Evolutionary conservation across 2,888 invertebrate species (phyloP).

Genomic region (Drosophila melanosoma): DNA sequence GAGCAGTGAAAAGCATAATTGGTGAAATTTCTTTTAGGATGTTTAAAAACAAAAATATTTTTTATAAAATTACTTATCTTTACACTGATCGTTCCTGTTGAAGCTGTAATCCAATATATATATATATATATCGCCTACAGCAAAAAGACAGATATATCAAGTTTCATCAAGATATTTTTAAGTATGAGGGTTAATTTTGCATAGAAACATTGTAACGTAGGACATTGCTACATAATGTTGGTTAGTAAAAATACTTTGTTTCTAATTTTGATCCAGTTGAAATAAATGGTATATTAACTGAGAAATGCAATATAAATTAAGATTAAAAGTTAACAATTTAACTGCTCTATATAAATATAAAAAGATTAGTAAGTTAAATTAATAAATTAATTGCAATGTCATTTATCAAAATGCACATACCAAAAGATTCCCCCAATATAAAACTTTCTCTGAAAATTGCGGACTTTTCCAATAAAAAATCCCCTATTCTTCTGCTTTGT

Average conservation of each 20-base stretch:
- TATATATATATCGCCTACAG: background rate
- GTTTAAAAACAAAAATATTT: background rate
- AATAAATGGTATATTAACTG: background rate
- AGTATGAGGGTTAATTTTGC: too few relatives aligned
- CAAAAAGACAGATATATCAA: too few relatives aligned
- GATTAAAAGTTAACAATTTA: background rate
- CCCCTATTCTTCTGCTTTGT: constrained; percentile 16
- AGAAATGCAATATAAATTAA: background rate
- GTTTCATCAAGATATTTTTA: too few relatives aligned
- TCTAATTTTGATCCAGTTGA: accelerated
- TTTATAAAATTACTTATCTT: background rate
- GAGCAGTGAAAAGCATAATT: background rate
- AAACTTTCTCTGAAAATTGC: background rate
- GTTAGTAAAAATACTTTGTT: background rate
- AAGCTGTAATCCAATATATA: background rate
- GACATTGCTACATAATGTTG: too few relatives aligned
- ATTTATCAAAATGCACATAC: background rate
- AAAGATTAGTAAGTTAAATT: too few relatives aligned
- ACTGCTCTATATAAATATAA: background rate
- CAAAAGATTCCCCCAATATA: background rate
- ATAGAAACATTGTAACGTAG: too few relatives aligned
- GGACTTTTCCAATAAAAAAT: constrained; percentile 25
- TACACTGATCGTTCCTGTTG: background rate
- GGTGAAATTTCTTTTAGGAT: background rate
- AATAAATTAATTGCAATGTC: background rate